Percentiles rank a stretch among this genome's conserved stretches.
phyloP scores from a whole-genome alignment of 1,140 invertebrate genomes.

The Chionoecetes opilio region DNA sequence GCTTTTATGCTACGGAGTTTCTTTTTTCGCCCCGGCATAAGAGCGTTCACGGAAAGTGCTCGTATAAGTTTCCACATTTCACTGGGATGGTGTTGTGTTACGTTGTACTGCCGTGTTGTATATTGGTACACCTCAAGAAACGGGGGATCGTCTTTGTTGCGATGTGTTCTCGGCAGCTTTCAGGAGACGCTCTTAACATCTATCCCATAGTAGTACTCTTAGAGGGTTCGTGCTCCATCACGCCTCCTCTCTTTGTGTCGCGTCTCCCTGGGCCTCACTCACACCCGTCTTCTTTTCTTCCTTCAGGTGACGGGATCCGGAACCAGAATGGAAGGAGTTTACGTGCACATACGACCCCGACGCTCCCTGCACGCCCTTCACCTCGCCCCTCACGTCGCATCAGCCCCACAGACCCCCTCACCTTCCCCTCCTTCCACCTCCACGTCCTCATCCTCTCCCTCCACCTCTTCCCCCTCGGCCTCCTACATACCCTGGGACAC shows the following conservation, averaged over 20 bases:
- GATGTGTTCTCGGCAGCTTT: neutral
- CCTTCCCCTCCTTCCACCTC: slow-evolving; percentile 25
- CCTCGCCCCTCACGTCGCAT: slow-evolving; percentile 64
- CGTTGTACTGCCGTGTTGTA: too few species aligned
- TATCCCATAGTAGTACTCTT: neutral
- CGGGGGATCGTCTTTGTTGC: too few species aligned
- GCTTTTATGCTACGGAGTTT: too few species aligned
- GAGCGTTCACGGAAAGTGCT: too few species aligned
- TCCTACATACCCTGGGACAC: slow-evolving; percentile 81
- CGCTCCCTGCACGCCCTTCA: slow-evolving; percentile 72
- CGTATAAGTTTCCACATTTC: too few species aligned
- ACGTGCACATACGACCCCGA: slow-evolving; percentile 66
- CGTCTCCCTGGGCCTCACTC: neutral
- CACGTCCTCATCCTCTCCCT: slow-evolving; percentile 31
- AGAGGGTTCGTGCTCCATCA: too few species aligned
- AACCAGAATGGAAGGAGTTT: slow-evolving; percentile 60
- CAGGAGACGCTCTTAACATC: too few species aligned
- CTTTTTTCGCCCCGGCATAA: too few species aligned
- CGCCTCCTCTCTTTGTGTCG: too few species aligned
- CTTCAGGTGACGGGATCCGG: slow-evolving; percentile 64
- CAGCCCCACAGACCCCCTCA: slow-evolving; percentile 30
- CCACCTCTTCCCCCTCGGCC: slow-evolving; percentile 8
- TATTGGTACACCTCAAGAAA: too few species aligned
- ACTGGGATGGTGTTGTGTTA: too few species aligned
- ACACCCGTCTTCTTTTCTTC: slow-evolving; percentile 41